These are phyloP conservation scores for Pollimyrus isidori DNA, from an alignment of 2,113 vertebrate genomes.

Conservation along the genomic window DNA sequence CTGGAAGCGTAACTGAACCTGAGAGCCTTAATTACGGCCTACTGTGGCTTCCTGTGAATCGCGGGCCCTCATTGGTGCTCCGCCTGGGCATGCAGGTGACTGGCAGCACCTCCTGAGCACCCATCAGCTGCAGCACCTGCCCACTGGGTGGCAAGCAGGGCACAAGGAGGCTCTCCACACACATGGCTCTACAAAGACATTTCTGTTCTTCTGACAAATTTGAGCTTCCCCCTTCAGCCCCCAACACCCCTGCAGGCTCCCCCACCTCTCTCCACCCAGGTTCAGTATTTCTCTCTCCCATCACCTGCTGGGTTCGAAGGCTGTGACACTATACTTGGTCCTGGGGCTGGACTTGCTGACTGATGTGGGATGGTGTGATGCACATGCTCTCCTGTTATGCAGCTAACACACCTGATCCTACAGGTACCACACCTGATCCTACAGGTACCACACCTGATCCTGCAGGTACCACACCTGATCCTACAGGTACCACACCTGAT, in stretches of 20 bases:
- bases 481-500: background rate
- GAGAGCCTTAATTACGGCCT: slow-evolving; percentile 2
- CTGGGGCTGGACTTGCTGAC: background rate
- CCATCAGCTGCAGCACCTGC: background rate
- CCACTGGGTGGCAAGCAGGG: background rate
- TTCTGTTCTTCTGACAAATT: background rate
- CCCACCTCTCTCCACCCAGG: background rate
- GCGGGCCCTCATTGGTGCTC: background rate
- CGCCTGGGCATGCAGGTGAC: background rate
- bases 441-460: too few relatives aligned
- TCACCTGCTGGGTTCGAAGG: background rate
- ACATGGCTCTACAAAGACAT: background rate
- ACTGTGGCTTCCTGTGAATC: background rate
- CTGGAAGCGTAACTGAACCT: background rate
- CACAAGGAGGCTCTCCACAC: background rate
- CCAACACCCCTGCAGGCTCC: too few relatives aligned
- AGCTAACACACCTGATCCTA: background rate
- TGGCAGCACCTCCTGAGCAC: background rate
- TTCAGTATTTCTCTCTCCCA: background rate
- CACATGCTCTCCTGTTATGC: background rate
- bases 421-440: background rate
- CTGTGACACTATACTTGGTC: background rate
- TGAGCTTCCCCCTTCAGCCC: background rate
- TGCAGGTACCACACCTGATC: background rate
- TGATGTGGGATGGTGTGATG: too few relatives aligned